Evolutionary conservation across 1,140 invertebrate species (phyloP).

Genomic region (Brevipalpus yothersi): DNA sequence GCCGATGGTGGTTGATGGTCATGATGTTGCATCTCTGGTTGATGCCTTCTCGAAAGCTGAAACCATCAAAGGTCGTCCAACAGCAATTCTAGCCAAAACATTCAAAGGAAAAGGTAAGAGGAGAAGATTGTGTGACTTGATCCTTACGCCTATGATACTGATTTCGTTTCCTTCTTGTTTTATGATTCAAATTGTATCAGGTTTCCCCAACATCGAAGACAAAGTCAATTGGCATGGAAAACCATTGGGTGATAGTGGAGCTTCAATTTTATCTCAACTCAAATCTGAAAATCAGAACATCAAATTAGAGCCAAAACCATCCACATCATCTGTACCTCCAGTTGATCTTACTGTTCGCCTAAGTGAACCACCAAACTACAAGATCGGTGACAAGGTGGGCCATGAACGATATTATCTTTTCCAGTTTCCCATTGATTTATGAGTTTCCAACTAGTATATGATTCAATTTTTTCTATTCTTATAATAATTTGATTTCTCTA

Average conservation of each 20-base stretch:
- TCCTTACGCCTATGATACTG: background rate
- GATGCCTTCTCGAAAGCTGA: conserved; percentile 64
- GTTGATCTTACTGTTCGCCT: conserved; percentile 49
- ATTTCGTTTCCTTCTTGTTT: background rate
- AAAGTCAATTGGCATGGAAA: conserved; percentile 93
- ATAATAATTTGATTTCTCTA: conserved; percentile 1
- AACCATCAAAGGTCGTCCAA: conserved; percentile 46
- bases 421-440: background rate
- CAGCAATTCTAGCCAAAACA: conserved; percentile 81
- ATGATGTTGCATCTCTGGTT: conserved; percentile 66
- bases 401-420: background rate
- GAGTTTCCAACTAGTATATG: background rate
- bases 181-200: conserved; percentile 11
- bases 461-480: background rate
- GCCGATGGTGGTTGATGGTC: conserved; percentile 80
- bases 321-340: conserved; percentile 37
- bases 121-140: conserved; percentile 6
- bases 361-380: conserved; percentile 60
- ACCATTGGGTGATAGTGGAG: conserved; percentile 54
- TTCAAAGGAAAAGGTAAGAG: conserved; percentile 65
- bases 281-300: background rate
- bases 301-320: conserved; percentile 30
- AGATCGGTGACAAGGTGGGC: conserved; percentile 25
- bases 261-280: conserved; percentile 25
- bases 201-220: conserved; percentile 62